Conservation (phyloP, 2,113 vertebrate genomes). For the Zapornia atra region DNA sequence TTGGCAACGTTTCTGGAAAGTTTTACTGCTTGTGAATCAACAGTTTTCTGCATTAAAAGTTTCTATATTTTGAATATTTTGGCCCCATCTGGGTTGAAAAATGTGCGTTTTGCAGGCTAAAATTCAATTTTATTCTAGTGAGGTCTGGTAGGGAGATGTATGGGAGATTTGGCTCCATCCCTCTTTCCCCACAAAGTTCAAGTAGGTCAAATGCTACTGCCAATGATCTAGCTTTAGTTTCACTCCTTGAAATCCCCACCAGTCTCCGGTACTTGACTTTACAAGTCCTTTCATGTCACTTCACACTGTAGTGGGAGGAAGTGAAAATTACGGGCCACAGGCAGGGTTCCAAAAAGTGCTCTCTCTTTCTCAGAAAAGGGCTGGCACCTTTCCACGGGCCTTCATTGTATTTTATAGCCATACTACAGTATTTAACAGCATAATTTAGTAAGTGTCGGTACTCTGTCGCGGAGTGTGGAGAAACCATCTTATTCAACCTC, state of each 20-base stretch:
- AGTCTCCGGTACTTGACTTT: constrained; percentile 59
- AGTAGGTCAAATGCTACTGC: not conserved
- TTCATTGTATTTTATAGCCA: constrained; percentile 70
- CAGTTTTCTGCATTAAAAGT: not conserved
- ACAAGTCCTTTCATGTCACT: constrained; percentile 68
- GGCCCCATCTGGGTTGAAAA: not conserved
- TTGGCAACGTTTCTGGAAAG: not conserved
- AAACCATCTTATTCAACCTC: constrained; percentile 56
- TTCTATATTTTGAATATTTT: not conserved
- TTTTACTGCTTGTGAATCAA: not conserved
- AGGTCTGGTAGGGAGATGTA: not conserved
- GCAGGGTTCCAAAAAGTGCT: constrained; percentile 62
- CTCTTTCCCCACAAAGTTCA: not conserved
- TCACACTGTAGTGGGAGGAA: constrained; percentile 44
- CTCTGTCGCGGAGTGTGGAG: not conserved
- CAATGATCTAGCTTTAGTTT: not conserved
- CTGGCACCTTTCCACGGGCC: constrained; percentile 57
- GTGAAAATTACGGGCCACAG: constrained; percentile 65
- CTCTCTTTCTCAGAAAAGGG: constrained; percentile 50
- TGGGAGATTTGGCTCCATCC: not conserved
- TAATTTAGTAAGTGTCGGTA: constrained; percentile 73
- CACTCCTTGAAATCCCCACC: not conserved
- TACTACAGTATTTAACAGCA: constrained; percentile 72
- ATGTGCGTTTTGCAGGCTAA: not conserved
- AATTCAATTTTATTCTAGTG: not conserved